These are phyloP conservation scores for Bombycilla garrulus DNA, from an alignment of 2,113 vertebrate species.

Conservation along the genomic window DNA sequence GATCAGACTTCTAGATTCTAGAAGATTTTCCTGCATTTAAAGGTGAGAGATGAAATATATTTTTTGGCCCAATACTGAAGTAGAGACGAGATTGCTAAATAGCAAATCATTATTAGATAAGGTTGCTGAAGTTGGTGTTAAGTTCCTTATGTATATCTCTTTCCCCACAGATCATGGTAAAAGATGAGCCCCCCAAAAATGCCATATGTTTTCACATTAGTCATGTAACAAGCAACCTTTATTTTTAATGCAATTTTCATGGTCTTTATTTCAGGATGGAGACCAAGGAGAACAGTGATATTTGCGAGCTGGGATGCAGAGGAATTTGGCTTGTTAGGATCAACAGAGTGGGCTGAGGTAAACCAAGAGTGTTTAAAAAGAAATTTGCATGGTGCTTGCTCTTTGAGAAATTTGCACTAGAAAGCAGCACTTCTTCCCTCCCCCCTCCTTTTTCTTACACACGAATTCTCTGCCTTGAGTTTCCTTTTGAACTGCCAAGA, in stretches of 20 bases:
- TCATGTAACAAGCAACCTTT: background rate
- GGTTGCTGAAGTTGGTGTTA: background rate
- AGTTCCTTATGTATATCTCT: background rate
- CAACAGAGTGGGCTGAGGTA: conserved; percentile 98
- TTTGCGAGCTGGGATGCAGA: conserved; percentile 99
- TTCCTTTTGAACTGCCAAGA: background rate
- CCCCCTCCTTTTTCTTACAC: background rate
- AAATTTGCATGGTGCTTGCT: background rate
- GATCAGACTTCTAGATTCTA: background rate
- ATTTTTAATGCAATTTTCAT: background rate
- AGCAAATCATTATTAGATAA: background rate
- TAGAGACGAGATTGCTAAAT: background rate
- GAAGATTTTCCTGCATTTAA: background rate
- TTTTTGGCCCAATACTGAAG: background rate
- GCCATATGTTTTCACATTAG: background rate
- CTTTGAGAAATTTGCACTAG: background rate
- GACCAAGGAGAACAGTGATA: conserved; percentile 88
- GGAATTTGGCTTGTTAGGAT: conserved; percentile 93
- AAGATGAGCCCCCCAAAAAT: background rate
- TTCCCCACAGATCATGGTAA: background rate
- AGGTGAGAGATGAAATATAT: background rate
- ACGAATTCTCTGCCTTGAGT: background rate
- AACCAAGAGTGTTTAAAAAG: background rate
- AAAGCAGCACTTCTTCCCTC: background rate
- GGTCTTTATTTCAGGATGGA: conserved; percentile 81